Conservation (phyloP, 2,113 vertebrate genomes). For the Emberiza fucata region DNA sequence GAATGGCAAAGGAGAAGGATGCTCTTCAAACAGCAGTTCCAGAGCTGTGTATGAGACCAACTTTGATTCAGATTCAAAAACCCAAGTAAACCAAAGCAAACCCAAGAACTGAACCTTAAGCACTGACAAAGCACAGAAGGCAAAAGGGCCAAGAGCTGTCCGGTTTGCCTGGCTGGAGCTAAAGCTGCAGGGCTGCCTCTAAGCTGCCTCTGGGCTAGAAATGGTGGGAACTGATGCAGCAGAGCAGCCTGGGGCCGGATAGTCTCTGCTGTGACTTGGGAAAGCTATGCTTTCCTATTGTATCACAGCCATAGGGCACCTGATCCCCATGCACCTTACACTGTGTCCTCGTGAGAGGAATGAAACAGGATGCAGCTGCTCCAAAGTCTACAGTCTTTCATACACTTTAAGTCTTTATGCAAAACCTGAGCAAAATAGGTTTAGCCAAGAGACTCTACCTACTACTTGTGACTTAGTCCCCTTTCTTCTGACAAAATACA, state of each 20-base stretch:
- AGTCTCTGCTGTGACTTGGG: background rate
- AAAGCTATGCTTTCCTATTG: background rate
- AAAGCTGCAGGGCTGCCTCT: background rate
- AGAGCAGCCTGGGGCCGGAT: background rate
- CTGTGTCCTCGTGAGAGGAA: background rate
- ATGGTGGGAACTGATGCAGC: background rate
- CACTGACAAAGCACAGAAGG: background rate
- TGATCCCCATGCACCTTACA: background rate
- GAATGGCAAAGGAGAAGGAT: background rate
- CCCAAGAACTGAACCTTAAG: background rate
- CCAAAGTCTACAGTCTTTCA: background rate
- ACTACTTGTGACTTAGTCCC: background rate
- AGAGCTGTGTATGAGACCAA: rapidly evolving
- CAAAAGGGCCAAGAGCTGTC: background rate
- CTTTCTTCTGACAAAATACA: background rate
- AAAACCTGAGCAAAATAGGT: background rate
- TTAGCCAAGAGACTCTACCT: background rate
- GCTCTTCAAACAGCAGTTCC: background rate
- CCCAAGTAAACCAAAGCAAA: background rate
- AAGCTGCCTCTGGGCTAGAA: conserved; percentile 18
- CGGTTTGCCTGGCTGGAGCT: background rate
- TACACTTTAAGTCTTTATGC: background rate
- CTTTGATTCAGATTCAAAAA: background rate
- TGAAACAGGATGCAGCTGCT: background rate
- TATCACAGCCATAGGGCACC: background rate